A percentile compares a stretch with the other conserved stretches of the same genome.
Conservation (phyloP, 1,140 invertebrate genomes). For the Megathymus violae region DNA sequence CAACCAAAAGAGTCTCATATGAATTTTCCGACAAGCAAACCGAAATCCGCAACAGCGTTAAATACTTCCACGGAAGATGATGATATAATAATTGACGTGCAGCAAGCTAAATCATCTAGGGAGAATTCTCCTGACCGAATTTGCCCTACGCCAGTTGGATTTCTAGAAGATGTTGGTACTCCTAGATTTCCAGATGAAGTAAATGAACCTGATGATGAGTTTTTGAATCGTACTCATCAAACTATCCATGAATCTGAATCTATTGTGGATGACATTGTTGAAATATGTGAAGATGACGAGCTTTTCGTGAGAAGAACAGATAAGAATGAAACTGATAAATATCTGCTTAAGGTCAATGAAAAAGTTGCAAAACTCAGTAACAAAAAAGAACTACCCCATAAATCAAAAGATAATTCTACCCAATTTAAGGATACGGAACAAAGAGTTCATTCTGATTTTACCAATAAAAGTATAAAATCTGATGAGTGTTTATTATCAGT, state of each 20-base stretch:
- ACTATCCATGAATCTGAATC: constrained; percentile 80
- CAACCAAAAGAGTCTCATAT: constrained; percentile 55
- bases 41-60: constrained; percentile 74
- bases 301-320: constrained; percentile 62
- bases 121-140: constrained; percentile 88
- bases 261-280: constrained; percentile 81
- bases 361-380: constrained; percentile 83
- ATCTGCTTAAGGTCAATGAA: constrained; percentile 80
- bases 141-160: constrained; percentile 85
- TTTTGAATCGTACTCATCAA: constrained; percentile 61
- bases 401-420: constrained; percentile 60
- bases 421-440: constrained; percentile 66
- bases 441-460: constrained; percentile 59
- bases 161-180: constrained; percentile 84
- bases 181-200: constrained; percentile 88
- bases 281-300: constrained; percentile 83
- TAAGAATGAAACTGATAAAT: constrained; percentile 65
- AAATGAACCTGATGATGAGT: constrained; percentile 88
- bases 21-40: constrained; percentile 73
- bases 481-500: constrained; percentile 85
- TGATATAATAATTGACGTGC: constrained; percentile 85
- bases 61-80: constrained; percentile 76
- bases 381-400: constrained; percentile 58
- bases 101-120: constrained; percentile 88
- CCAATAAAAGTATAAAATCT: constrained; percentile 65